These are phyloP conservation scores for Armadillidium nasatum DNA, from an alignment of 1,140 invertebrate species.

Conservation along the genomic window DNA sequence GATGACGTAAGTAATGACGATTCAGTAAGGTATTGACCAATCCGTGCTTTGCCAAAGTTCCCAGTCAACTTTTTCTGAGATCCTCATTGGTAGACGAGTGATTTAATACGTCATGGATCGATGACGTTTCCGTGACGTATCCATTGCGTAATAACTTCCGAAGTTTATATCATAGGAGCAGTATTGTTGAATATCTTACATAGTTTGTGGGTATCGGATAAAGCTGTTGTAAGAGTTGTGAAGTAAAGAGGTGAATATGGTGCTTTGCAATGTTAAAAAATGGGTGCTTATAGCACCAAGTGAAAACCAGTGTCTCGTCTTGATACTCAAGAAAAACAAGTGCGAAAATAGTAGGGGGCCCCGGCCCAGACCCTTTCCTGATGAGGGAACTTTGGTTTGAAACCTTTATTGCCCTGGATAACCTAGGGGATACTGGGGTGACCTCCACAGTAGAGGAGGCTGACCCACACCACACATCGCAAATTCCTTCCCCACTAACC, in stretches of 20 bases:
- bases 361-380: not conserved
- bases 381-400: not conserved
- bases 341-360: not conserved
- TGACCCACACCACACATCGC: not conserved
- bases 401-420: conserved; percentile 9
- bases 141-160: not conserved
- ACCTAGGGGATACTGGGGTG: not conserved
- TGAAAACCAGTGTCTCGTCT: too few relatives aligned
- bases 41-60: not conserved
- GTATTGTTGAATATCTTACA: not conserved
- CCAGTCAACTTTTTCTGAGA: not conserved
- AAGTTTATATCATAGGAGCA: conserved; percentile 1
- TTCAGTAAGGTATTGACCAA: not conserved
- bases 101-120: not conserved
- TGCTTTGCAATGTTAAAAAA: not conserved
- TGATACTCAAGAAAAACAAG: too few relatives aligned
- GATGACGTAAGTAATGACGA: not conserved
- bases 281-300: too few relatives aligned
- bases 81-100: not conserved
- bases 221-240: not conserved
- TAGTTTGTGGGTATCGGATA: not conserved
- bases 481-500: not conserved
- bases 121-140: conserved; percentile 4
- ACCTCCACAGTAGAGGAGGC: not conserved
- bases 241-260: not conserved